Conservation (phyloP, 2,888 invertebrate species). For the Cephonodes hylas region DNA sequence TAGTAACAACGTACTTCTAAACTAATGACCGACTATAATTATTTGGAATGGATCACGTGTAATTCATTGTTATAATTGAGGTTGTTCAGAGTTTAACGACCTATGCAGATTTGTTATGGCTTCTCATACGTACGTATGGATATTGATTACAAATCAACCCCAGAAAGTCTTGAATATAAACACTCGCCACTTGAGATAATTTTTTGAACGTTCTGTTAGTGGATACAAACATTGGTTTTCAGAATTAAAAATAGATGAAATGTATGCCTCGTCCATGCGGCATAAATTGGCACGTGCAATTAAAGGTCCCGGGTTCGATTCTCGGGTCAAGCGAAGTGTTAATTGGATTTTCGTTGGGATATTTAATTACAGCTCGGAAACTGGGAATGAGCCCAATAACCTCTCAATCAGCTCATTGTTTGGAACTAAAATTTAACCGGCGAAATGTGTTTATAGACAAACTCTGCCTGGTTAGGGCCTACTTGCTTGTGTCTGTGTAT, state of each 20-base stretch:
- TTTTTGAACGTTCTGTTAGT: not conserved
- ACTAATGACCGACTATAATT: not conserved
- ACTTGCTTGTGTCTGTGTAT: too few species aligned
- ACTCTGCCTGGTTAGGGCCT: too few species aligned
- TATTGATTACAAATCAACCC: not conserved
- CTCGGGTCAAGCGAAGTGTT: too few species aligned
- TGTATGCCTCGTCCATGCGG: too few species aligned
- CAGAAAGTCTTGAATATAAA: not conserved
- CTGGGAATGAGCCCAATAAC: too few species aligned
- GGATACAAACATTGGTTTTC: not conserved
- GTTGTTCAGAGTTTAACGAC: constrained; percentile 5
- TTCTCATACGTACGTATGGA: not conserved
- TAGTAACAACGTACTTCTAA: not conserved
- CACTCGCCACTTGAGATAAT: not conserved
- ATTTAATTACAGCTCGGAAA: too few species aligned
- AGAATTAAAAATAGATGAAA: not conserved
- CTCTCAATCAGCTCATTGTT: too few species aligned
- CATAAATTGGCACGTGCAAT: too few species aligned
- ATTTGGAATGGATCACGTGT: constrained; percentile 5
- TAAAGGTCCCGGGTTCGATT: too few species aligned
- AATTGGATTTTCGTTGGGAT: too few species aligned
- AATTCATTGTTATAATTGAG: constrained; percentile 8
- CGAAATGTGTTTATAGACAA: too few species aligned
- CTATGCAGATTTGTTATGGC: constrained; percentile 2
- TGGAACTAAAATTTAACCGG: too few species aligned